phyloP scores from a whole-genome alignment of 2,888 invertebrate genomes.

The Microplitis deprimator region DNA sequence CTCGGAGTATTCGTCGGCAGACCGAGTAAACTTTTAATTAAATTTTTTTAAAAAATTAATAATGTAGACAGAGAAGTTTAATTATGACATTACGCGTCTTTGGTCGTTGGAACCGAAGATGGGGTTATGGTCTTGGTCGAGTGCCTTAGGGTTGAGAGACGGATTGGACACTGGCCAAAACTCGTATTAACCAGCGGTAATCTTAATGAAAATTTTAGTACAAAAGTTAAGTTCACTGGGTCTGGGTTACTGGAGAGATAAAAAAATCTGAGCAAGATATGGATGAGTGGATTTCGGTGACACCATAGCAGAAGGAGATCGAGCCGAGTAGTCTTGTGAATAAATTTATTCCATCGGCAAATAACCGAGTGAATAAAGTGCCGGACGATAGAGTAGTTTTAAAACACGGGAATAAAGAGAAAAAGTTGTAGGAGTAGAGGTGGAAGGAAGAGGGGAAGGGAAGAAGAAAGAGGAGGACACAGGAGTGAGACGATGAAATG shows the following conservation, averaged over 20 bases:
- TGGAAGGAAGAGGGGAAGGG: slow-evolving; percentile 39
- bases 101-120: slow-evolving; percentile 41
- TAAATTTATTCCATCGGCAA: not conserved
- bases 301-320: not conserved
- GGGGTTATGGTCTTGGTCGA: too few relatives aligned
- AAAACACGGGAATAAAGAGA: not conserved
- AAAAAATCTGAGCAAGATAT: not conserved
- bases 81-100: slow-evolving; percentile 61
- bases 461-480: slow-evolving; percentile 42
- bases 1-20: not conserved
- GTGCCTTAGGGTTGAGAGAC: too few relatives aligned
- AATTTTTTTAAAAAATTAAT: slow-evolving; percentile 66
- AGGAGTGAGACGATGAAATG: slow-evolving; percentile 53
- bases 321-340: not conserved
- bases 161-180: slow-evolving; percentile 63
- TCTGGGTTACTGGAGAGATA: slow-evolving; percentile 39
- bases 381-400: not conserved
- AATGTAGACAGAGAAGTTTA: slow-evolving; percentile 61
- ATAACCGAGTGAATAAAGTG: not conserved
- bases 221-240: slow-evolving; percentile 41
- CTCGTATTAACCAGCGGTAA: slow-evolving; percentile 55
- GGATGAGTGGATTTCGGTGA: not conserved
- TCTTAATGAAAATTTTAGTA: slow-evolving; percentile 57
- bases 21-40: slow-evolving; percentile 69
- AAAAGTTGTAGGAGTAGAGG: slow-evolving; percentile 3